Base-by-base conservation (phyloP, 2,113 vertebrate species). In the Penelope pileata region DNA sequence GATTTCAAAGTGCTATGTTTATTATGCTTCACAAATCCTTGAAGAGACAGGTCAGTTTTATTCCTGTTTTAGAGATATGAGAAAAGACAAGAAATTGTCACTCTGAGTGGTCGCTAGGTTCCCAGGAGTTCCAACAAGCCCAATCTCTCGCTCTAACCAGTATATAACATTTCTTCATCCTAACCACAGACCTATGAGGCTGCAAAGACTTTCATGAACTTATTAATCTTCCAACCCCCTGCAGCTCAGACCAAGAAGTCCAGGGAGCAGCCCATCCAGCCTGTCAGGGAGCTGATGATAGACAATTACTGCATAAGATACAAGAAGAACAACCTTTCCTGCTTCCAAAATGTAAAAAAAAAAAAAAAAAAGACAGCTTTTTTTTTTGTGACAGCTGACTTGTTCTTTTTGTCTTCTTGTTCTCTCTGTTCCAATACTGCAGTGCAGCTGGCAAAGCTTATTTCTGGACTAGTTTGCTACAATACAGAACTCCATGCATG, bases 171-270 rank as follows among this genome's bases (percentile, higher is more conserved):
- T 88, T 80, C 48, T 66, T 90, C 60, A 67, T 58, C 54, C 73
- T 80, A 83, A 84, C 69, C 64, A 75, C 47, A 87, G 32, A 93
- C n/a, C n/a, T 80, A 7, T 66, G 54, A 88, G 42, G 34, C 75
- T 81, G 73, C 62, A 86, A 14, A 27, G 56, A 60, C 80, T 91
- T 90, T 53, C 74, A 60, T 82, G 53, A 89, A 90, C 43, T 83
- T 93, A 80, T 85, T 84, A 59, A 83, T 95, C 36, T 96, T 82
- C 68, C 58, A 83, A 43, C 86, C 73, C 36, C 45, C 63, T 93
- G 64, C 16, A 72, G 51, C 78, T 75, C 58, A 84, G 51, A 56
- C n/a, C 36, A 83, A 84, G 47, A 77, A 69, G 24, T 43, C 29
- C 53, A 76, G 66, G 14, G 43, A 95, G 79, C 19, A 83, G 29